Evolutionary conservation across 2,113 vertebrate species (phyloP).

Genomic region (Salminus brasiliensis): DNA sequence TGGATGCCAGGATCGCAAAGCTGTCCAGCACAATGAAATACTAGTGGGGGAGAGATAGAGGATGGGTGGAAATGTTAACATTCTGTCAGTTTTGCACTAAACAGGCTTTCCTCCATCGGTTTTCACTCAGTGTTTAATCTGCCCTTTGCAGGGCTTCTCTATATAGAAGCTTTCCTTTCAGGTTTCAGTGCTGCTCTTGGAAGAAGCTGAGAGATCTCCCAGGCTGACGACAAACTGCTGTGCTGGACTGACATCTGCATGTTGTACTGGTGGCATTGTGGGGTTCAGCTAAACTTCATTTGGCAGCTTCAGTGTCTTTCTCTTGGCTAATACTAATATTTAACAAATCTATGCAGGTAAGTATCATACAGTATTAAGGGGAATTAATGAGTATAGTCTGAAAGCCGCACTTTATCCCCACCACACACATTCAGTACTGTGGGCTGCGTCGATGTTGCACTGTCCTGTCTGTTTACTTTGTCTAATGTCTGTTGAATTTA

Average conservation of each 20-base stretch:
- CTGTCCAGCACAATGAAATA: conserved; percentile 48
- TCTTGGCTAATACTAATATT: not conserved
- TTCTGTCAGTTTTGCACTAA: conserved; percentile 51
- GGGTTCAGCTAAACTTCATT: not conserved
- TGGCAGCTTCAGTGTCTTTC: not conserved
- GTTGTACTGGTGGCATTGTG: not conserved
- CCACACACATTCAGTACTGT: too few relatives aligned
- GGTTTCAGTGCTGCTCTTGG: not conserved
- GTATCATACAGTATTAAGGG: too few relatives aligned
- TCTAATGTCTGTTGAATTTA: too few relatives aligned
- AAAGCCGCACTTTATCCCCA: too few relatives aligned
- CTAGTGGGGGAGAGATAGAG: conserved; percentile 36
- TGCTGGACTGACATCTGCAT: not conserved
- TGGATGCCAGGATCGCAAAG: conserved; percentile 45
- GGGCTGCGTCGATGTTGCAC: too few relatives aligned
- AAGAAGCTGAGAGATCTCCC: not conserved
- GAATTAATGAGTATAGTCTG: too few relatives aligned
- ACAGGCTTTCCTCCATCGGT: conserved; percentile 20
- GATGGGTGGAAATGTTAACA: conserved; percentile 50
- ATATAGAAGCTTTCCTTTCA: not conserved
- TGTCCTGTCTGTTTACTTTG: too few relatives aligned
- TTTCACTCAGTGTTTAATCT: conserved; percentile 38
- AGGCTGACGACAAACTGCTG: conserved; percentile 1
- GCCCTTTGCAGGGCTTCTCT: conserved; percentile 41
- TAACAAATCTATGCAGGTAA: conserved; percentile 4